A percentile compares a stretch with the other conserved stretches of the same genome.
Evolutionary conservation across 1,140 invertebrate genomes (phyloP).

Genomic region (Trichonephila clavata): DNA sequence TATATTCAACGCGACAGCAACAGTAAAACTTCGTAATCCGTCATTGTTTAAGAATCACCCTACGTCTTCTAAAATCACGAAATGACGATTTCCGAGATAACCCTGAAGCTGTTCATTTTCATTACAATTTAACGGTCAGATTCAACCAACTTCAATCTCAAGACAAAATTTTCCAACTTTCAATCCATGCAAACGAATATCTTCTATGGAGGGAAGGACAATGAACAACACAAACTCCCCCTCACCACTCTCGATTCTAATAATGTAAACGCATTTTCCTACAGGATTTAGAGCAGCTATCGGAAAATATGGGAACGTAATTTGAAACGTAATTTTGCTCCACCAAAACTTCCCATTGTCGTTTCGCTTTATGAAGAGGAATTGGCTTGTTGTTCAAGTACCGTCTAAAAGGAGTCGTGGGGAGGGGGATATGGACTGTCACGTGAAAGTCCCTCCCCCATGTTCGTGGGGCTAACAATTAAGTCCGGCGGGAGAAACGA

Average conservation of each 20-base stretch:
- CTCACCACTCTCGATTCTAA: slow-evolving; percentile 52
- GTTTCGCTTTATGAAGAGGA: slow-evolving; percentile 73
- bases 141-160: slow-evolving; percentile 44
- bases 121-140: slow-evolving; percentile 65
- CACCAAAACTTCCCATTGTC: slow-evolving; percentile 70
- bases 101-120: slow-evolving; percentile 56
- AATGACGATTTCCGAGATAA: slow-evolving; percentile 38
- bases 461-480: slow-evolving; percentile 63
- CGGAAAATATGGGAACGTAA: slow-evolving; percentile 76
- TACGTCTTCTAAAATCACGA: slow-evolving; percentile 5
- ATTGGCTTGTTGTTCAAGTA: slow-evolving; percentile 76
- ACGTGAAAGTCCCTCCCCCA: slow-evolving; percentile 37
- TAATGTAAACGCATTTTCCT: slow-evolving; percentile 76
- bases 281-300: slow-evolving; percentile 71
- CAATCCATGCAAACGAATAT: slow-evolving; percentile 68
- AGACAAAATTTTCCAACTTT: slow-evolving; percentile 70
- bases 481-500: slow-evolving; percentile 66
- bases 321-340: slow-evolving; percentile 76
- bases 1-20: background rate
- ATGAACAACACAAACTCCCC: background rate
- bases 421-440: slow-evolving; percentile 26
- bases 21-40: background rate
- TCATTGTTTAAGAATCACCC: background rate
- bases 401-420: slow-evolving; percentile 24
- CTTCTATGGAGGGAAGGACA: background rate